Conservation (phyloP, 2,113 vertebrate genomes). For the Dolichotis patagonum region DNA sequence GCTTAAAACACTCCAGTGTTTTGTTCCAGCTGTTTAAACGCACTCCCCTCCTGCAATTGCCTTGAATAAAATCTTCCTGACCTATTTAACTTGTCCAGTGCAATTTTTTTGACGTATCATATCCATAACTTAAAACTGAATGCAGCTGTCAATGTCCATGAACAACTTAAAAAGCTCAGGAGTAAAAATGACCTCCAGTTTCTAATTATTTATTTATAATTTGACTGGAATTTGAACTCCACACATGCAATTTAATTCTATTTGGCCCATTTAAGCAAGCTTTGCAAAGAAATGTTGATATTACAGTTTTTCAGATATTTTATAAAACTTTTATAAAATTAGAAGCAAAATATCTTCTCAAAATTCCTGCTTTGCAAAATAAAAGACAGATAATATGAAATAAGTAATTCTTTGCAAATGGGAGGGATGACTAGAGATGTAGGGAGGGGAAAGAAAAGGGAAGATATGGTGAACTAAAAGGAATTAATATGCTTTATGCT, state of each 20-base stretch:
- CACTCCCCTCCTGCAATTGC: background rate
- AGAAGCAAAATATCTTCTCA: background rate
- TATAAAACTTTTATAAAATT: background rate
- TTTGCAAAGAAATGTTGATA: background rate
- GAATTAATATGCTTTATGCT: background rate
- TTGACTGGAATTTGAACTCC: background rate
- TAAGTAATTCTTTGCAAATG: background rate
- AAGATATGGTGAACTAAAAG: background rate
- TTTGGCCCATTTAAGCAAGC: background rate
- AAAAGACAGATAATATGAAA: background rate
- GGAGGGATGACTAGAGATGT: no score
- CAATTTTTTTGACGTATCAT: background rate
- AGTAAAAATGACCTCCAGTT: background rate
- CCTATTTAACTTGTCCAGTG: background rate
- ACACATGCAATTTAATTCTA: background rate
- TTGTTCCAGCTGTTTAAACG: background rate
- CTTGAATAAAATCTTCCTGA: background rate
- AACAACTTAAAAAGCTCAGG: background rate
- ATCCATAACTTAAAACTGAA: background rate
- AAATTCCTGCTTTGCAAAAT: background rate
- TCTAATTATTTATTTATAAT: conserved; percentile 13
- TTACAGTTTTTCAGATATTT: background rate
- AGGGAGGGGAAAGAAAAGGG: background rate
- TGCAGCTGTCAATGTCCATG: background rate
- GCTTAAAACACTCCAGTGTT: background rate